A percentile compares a stretch with the other conserved stretches of the same genome.
These are phyloP conservation scores for Fragum sueziense DNA, from an alignment of 2,888 invertebrate species.

Conservation along the genomic window DNA sequence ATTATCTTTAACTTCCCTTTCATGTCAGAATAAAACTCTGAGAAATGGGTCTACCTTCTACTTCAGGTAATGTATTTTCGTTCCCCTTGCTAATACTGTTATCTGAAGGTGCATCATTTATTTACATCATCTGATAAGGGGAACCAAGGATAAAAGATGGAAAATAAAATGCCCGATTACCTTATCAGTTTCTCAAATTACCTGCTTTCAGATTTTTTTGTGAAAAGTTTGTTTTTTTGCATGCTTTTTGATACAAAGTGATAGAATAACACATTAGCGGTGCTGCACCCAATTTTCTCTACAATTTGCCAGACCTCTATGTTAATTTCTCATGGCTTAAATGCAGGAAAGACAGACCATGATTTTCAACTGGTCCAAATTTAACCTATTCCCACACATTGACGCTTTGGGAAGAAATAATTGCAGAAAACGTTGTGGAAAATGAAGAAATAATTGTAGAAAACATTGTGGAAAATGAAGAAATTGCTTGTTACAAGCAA, in stretches of 20 bases:
- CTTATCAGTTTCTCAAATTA: constrained; percentile 27
- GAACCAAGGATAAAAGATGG: constrained; percentile 10
- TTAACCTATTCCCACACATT: too few species aligned
- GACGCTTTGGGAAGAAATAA: too few species aligned
- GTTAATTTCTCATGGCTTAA: too few species aligned
- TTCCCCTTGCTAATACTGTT: background rate
- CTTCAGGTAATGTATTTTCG: background rate
- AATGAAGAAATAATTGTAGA: too few species aligned
- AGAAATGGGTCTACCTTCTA: background rate
- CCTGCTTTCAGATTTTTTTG: constrained; percentile 2
- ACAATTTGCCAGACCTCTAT: background rate
- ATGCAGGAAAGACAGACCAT: too few species aligned
- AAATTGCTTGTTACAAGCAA: too few species aligned
- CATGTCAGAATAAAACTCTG: background rate
- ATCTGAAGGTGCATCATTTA: constrained; percentile 19
- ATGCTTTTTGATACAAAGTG: background rate
- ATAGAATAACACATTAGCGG: background rate
- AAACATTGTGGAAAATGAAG: too few species aligned
- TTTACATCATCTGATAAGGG: constrained; percentile 24
- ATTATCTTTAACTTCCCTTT: too few species aligned
- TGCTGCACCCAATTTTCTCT: background rate
- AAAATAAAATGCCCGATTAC: constrained; percentile 18
- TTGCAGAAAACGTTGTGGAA: too few species aligned
- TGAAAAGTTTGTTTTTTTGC: background rate
- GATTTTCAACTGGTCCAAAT: too few species aligned